Percentiles rank a stretch among this genome's conserved stretches.
These are phyloP conservation scores for Hirtodrosophila duncani DNA, from an alignment of 2,888 invertebrate species.

Conservation along the genomic window DNA sequence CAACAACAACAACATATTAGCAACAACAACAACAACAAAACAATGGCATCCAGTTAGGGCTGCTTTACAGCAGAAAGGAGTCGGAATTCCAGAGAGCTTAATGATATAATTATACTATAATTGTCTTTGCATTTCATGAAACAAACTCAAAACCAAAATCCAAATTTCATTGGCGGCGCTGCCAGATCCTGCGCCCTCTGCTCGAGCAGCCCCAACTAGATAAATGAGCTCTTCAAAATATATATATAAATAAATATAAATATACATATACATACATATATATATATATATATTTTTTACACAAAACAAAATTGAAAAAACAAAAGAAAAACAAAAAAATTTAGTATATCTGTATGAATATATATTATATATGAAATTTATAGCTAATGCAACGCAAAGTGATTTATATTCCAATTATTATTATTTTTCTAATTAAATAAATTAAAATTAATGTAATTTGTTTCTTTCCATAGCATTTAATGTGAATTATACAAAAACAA, in stretches of 20 bases:
- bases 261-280: slow-evolving; percentile 27
- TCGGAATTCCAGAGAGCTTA: slow-evolving; percentile 8
- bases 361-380: slow-evolving; percentile 57
- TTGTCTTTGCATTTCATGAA: slow-evolving; percentile 32
- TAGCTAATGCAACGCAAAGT: slow-evolving; percentile 68
- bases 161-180: slow-evolving; percentile 17
- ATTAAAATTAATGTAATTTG: slow-evolving; percentile 66
- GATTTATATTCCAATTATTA: slow-evolving; percentile 73
- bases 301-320: slow-evolving; percentile 42
- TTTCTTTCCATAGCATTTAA: slow-evolving; percentile 70
- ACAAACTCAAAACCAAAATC: slow-evolving; percentile 8
- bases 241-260: slow-evolving; percentile 30
- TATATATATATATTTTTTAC: slow-evolving; percentile 48
- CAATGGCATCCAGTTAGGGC: slow-evolving; percentile 37
- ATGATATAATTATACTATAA: slow-evolving; percentile 11
- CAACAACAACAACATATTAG: slow-evolving; percentile 10
- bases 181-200: too few species aligned
- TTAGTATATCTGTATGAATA: slow-evolving; percentile 58
- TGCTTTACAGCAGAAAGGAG: slow-evolving; percentile 30
- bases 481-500: slow-evolving; percentile 47
- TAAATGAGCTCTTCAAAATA: slow-evolving; percentile 36
- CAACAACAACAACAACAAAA: slow-evolving; percentile 10
- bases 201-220: slow-evolving; percentile 42
- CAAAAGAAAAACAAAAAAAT: slow-evolving; percentile 35
- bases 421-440: slow-evolving; percentile 68